These are phyloP conservation scores for Andinoacara biseriatus DNA, from an alignment of 2,113 vertebrate species.

Conservation along the genomic window DNA sequence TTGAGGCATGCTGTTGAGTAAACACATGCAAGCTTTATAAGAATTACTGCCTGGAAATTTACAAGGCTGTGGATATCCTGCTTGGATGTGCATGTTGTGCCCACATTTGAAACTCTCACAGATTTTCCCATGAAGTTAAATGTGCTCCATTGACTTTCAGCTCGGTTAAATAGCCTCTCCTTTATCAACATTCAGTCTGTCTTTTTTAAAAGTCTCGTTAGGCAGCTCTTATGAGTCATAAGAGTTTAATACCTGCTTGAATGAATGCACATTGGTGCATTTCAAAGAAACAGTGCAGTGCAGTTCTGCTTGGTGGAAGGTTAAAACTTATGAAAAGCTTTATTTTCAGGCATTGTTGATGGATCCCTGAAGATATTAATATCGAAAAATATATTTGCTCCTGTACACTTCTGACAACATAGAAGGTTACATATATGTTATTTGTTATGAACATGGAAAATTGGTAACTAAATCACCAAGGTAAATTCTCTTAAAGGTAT, in stretches of 20 bases:
- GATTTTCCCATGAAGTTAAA: conserved; percentile 64
- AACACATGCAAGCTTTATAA: conserved; percentile 69
- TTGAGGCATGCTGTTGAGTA: conserved; percentile 65
- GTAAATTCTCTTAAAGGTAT: background rate
- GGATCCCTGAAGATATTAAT: too few relatives aligned
- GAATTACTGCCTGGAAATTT: conserved; percentile 74
- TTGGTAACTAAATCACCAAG: too few relatives aligned
- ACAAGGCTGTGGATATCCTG: conserved; percentile 74
- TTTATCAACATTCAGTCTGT: background rate
- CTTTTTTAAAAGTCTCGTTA: background rate
- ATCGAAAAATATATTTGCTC: too few relatives aligned
- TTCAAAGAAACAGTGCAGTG: background rate
- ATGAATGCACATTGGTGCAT: background rate
- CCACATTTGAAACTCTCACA: conserved; percentile 37
- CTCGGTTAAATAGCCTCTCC: background rate
- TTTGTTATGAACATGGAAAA: too few relatives aligned
- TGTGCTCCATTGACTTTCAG: background rate
- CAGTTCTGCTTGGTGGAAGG: background rate
- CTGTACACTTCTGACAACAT: background rate
- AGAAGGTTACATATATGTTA: background rate
- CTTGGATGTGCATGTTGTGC: conserved; percentile 53
- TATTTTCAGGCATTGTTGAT: too few relatives aligned
- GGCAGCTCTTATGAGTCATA: background rate
- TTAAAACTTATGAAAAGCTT: background rate
- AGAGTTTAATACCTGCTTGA: background rate